A percentile compares a stretch with the other conserved stretches of the same genome.
Conservation (phyloP, 2,797 vertebrate species). For the Rhinophrynus dorsalis region DNA sequence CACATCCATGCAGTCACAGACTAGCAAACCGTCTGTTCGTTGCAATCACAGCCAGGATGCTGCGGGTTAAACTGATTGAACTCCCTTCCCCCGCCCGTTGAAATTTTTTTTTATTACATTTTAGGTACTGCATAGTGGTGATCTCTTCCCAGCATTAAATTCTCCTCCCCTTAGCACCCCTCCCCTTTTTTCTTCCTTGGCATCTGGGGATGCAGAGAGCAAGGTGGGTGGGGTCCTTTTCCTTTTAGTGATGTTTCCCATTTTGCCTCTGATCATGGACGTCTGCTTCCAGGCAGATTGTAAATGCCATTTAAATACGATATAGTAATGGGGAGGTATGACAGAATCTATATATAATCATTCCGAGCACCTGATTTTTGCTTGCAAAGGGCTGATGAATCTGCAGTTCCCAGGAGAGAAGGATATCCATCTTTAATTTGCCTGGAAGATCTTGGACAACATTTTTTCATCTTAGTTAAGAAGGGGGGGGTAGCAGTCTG, state of each 20-base stretch:
- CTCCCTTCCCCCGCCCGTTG: background rate
- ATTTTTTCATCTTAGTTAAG: no score
- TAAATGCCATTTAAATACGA: background rate
- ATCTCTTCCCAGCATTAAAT: conserved; percentile 73
- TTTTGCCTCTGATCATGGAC: conserved; percentile 47
- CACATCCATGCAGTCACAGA: background rate
- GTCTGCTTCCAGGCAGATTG: background rate
- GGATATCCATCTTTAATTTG: conserved; percentile 1
- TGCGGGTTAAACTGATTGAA: conserved; percentile 24
- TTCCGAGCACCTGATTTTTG: background rate
- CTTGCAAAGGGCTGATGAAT: no score
- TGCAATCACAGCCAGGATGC: background rate
- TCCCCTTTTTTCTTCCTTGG: conserved; percentile 47
- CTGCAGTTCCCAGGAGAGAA: background rate
- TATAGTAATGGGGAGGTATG: conserved; percentile 1
- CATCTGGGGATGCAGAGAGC: conserved; percentile 67
- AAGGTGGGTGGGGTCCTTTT: conserved; percentile 67
- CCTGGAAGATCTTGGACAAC: background rate
- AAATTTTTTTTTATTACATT: conserved; percentile 15
- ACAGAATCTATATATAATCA: background rate
- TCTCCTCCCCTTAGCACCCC: conserved; percentile 54
- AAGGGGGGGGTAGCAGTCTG: background rate
- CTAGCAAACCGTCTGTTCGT: background rate
- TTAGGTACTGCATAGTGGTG: conserved; percentile 61
- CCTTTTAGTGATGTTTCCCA: conserved; percentile 52